Conservation (phyloP, 1,140 invertebrate species). For the Choristoneura fumiferana region DNA sequence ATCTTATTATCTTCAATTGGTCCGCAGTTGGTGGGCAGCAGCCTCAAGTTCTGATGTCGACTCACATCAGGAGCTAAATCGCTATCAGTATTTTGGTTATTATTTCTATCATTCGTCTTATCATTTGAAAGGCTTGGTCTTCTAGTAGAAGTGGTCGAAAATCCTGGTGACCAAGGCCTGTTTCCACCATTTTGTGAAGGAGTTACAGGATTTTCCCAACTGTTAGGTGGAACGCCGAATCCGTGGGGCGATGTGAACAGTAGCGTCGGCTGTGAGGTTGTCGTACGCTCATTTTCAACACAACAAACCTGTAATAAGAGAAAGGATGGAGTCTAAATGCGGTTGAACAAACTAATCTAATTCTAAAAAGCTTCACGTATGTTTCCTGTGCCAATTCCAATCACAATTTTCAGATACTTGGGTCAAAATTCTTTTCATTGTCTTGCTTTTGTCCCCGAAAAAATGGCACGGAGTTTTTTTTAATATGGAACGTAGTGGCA, state of each 20-base stretch:
- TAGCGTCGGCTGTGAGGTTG: background rate
- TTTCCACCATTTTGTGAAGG: background rate
- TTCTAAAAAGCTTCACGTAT: too few species aligned
- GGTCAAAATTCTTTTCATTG: too few species aligned
- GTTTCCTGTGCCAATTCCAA: too few species aligned
- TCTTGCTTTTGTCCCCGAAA: too few species aligned
- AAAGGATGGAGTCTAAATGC: background rate
- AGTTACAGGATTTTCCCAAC: background rate
- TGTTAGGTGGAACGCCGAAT: background rate
- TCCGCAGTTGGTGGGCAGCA: slow-evolving; percentile 68
- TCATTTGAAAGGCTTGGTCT: background rate
- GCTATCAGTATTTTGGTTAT: background rate
- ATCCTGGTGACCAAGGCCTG: background rate
- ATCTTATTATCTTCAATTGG: slow-evolving; percentile 69
- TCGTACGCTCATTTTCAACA: background rate
- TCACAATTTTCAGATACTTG: too few species aligned
- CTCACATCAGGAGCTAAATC: slow-evolving; percentile 66
- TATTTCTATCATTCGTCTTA: slow-evolving; percentile 16
- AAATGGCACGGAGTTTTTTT: too few species aligned
- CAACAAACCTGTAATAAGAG: background rate
- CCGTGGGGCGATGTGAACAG: slow-evolving; percentile 9
- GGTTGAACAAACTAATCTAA: too few species aligned
- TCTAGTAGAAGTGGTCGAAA: background rate
- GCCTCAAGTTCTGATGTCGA: slow-evolving; percentile 77
- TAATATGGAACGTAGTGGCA: too few species aligned